phyloP scores from a whole-genome alignment of 2,113 vertebrate species.

The Vulpes lagopus region DNA sequence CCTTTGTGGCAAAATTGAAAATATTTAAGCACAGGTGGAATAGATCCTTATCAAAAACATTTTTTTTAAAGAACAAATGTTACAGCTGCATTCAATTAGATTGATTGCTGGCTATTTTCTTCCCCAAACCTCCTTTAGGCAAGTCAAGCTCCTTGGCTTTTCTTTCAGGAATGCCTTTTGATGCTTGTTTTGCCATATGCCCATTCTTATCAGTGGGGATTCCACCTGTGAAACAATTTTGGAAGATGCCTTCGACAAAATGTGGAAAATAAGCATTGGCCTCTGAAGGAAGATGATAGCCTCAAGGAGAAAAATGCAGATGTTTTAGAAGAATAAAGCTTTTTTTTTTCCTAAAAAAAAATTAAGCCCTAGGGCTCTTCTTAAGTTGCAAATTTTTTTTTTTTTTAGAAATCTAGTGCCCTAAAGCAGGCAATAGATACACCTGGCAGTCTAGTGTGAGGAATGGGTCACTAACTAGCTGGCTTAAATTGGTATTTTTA shows the following conservation, averaged over 20 bases:
- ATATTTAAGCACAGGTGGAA: neutral
- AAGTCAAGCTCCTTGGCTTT: neutral
- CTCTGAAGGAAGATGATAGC: neutral
- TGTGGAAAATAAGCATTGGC: neutral
- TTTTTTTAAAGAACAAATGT: neutral
- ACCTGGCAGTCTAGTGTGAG: neutral
- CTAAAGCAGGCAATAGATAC: neutral
- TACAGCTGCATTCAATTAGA: neutral
- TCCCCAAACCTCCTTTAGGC: neutral
- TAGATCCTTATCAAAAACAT: neutral
- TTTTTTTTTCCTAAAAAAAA: neutral
- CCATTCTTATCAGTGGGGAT: neutral
- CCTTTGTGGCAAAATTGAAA: constrained; percentile 21
- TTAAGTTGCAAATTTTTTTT: neutral
- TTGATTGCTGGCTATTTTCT: neutral
- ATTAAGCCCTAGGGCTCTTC: neutral
- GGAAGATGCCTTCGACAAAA: neutral
- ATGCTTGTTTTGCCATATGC: neutral
- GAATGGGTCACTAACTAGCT: neutral
- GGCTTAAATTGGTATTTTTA: neutral
- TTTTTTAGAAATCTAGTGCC: neutral
- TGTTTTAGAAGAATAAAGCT: neutral
- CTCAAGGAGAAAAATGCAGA: neutral
- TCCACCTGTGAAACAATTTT: neutral
- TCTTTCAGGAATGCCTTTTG: neutral